Evolutionary conservation across 1,140 invertebrate species (phyloP), one percentile per base, ranked within the genome.

Genomic region (Ylistrum balloti): DNA sequence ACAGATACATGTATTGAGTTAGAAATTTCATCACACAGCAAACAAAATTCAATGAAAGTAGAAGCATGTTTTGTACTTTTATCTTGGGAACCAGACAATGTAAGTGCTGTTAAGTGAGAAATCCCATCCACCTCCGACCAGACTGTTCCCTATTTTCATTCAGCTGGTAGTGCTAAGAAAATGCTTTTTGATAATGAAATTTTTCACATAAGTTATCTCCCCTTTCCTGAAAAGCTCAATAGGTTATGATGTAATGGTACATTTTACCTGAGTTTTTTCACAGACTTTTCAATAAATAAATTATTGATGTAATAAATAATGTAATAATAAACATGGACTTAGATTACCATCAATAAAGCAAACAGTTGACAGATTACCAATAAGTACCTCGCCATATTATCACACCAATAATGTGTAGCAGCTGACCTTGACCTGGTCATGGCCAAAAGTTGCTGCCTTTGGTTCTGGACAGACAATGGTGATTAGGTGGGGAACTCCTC

Each of bases 41-140:
- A 74, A 74, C 56, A 74, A 74, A 74, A 74, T 74, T 74, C 22
- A 74, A 74, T 74, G 56, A 74, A 74, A 74, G 28, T 74, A 74
- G 56, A 74, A 28, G 56, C 56, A 74, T n/a, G 56, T 74, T 74
- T n/a, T 74, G 56, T n/a, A 74, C 56, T 74, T 74, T 48, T 17
- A 74, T 22, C 56, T 28, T 74, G 15, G 56, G 56, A 74, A 74
- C 17, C 56, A 74, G 56, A 74, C 56, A 74, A 17, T 74, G n/a
- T 74, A 74, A 74, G 56, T 28, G 56, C 56, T 74, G n/a, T 11
- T 74, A 74, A 74, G n/a, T 74, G 56, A 74, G 5, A n/a, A 28
- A 3, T 74, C 13, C 9, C 56, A 74, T 74, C 56, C 56, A 74
- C 22, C n/a, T 7, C 41, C 17, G 1, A 45, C 7, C 17, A 17